A percentile compares a stretch with the other conserved stretches of the same genome.
Conservation (phyloP, 1,140 invertebrate species). For the Drosophila pseudoobscura region DNA sequence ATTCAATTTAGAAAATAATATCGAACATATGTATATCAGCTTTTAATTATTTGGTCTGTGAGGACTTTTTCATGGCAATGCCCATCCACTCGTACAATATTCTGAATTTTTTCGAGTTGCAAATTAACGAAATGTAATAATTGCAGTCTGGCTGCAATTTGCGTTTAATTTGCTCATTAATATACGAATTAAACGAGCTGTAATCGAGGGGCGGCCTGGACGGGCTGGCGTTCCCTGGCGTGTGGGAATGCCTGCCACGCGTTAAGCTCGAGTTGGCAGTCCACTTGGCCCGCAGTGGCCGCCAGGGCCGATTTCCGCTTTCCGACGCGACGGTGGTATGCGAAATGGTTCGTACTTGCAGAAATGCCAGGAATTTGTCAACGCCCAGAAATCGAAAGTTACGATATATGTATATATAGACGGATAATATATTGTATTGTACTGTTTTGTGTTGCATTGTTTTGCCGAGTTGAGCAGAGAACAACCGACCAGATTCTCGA, state of each 20-base stretch:
- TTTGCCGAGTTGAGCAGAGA: conserved; percentile 17
- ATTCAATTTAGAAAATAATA: too few relatives aligned
- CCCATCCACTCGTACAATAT: too few relatives aligned
- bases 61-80: too few relatives aligned
- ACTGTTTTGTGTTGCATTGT: conserved; percentile 30
- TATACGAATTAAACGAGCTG: conserved; percentile 30
- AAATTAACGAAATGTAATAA: conserved; percentile 35
- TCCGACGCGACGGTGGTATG: conserved; percentile 23
- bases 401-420: conserved; percentile 37
- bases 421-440: conserved; percentile 29
- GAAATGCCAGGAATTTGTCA: conserved; percentile 73
- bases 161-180: conserved; percentile 38
- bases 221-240: not conserved
- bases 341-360: conserved; percentile 37
- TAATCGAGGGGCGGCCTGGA: conserved; percentile 16
- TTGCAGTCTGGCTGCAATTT: conserved; percentile 33
- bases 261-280: not conserved
- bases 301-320: conserved; percentile 20
- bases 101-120: not conserved
- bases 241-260: too few relatives aligned
- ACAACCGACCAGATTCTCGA: conserved; percentile 48
- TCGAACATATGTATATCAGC: too few relatives aligned
- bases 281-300: conserved; percentile 24
- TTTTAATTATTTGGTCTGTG: too few relatives aligned
- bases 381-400: conserved; percentile 68